Percentiles rank a stretch among this genome's conserved stretches.
phyloP scores from a whole-genome alignment of 2,113 vertebrate species.

The Lutjanus erythropterus region DNA sequence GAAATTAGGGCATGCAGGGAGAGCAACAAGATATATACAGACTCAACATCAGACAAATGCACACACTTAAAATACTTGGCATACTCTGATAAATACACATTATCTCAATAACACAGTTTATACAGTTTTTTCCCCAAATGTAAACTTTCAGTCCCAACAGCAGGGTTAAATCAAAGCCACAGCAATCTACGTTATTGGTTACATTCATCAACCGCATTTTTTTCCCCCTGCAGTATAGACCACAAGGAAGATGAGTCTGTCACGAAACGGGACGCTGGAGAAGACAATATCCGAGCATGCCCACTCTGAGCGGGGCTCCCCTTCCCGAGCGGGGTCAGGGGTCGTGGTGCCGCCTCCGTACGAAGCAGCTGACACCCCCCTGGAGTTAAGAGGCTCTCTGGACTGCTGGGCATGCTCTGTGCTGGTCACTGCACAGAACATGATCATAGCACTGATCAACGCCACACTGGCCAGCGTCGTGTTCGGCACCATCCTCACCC shows the following conservation, averaged over 20 bases:
- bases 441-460: slow-evolving; percentile 88
- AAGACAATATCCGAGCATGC: slow-evolving; percentile 65
- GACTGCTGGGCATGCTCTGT: slow-evolving; percentile 96
- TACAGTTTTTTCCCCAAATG: neutral
- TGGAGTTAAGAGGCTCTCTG: slow-evolving; percentile 88
- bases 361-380: slow-evolving; percentile 54
- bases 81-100: neutral
- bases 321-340: slow-evolving; percentile 72
- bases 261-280: slow-evolving; percentile 82
- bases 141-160: neutral
- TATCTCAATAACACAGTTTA: neutral
- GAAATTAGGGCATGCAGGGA: neutral
- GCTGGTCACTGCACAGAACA: slow-evolving; percentile 90
- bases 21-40: too few relatives aligned
- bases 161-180: neutral
- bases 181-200: neutral
- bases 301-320: slow-evolving; percentile 61
- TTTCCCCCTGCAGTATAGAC: slow-evolving; percentile 18
- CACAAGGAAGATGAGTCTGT: slow-evolving; percentile 81
- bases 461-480: slow-evolving; percentile 82
- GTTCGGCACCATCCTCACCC: slow-evolving; percentile 88
- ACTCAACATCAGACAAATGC: neutral
- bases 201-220: neutral
- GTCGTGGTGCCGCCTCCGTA: slow-evolving; percentile 86
- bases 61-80: slow-evolving; percentile 11